Conservation (phyloP, 2,797 vertebrate species). For the Coccyzus lansbergi region DNA sequence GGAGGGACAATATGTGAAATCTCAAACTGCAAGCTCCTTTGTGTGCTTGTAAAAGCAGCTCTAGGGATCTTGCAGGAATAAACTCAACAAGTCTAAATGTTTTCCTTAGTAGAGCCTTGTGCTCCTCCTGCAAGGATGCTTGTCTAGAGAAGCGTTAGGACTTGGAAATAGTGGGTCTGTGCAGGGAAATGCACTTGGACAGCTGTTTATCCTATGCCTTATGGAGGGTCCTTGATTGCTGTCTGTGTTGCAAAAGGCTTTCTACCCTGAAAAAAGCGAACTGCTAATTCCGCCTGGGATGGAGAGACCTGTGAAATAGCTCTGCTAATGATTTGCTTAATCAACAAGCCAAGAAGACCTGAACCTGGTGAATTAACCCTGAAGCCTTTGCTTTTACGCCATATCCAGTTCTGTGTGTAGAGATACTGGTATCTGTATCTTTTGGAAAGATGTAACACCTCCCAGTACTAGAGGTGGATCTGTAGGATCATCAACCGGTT, state of each 20-base stretch:
- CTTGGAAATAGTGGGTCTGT: fast-evolving
- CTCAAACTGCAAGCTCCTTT: neutral
- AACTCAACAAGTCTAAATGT: neutral
- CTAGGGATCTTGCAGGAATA: neutral
- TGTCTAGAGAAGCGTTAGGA: neutral
- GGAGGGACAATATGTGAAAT: fast-evolving
- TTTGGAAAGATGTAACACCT: neutral
- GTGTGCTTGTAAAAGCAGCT: neutral
- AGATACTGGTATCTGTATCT: neutral
- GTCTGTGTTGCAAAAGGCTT: neutral
- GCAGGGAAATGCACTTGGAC: neutral
- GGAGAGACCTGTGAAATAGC: neutral
- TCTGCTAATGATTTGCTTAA: too few species aligned
- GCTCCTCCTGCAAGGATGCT: neutral
- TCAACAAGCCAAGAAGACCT: neutral
- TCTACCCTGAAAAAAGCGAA: neutral
- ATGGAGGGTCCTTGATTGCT: neutral
- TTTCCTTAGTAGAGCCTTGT: neutral
- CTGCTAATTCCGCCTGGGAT: neutral
- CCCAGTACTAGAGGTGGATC: neutral
- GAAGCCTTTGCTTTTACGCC: neutral
- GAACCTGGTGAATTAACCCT: neutral
- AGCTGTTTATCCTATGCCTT: neutral
- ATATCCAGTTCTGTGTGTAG: fast-evolving
- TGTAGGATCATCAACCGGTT: neutral